Evolutionary conservation across 2,888 invertebrate species (phyloP).

Genomic region (Dolichomitus sp.): DNA sequence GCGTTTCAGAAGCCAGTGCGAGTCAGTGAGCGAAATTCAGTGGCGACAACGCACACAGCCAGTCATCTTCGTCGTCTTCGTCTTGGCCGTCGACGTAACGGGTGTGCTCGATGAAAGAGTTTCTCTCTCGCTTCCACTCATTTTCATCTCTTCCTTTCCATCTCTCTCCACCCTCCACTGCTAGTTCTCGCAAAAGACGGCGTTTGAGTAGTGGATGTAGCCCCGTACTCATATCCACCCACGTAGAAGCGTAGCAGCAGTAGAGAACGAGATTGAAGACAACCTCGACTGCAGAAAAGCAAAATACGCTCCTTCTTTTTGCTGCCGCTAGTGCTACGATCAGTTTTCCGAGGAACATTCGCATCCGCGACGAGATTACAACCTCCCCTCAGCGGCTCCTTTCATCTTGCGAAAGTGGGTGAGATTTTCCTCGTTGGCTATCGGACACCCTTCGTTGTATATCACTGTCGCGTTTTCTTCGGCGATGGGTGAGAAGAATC

Average conservation of each 20-base stretch:
- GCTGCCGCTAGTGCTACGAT: background rate
- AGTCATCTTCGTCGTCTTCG: constrained; percentile 31
- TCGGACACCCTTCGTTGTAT: constrained; percentile 1
- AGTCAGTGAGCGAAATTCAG: constrained; percentile 16
- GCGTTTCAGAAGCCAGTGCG: constrained; percentile 48
- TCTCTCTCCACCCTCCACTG: constrained; percentile 1
- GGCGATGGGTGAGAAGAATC: constrained; percentile 33
- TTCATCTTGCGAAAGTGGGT: constrained; percentile 45
- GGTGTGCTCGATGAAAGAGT: constrained; percentile 58
- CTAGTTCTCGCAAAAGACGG: constrained; percentile 20
- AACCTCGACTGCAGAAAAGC: constrained; percentile 31
- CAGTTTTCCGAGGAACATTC: constrained; percentile 19
- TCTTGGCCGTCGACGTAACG: constrained; percentile 51
- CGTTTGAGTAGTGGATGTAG: constrained; percentile 36
- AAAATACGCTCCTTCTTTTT: constrained; percentile 28
- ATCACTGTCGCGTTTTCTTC: background rate
- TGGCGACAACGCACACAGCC: constrained; percentile 45
- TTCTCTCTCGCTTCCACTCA: constrained; percentile 18
- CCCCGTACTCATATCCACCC: constrained; percentile 24
- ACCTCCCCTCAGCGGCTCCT: constrained; percentile 25
- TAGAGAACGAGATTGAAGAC: constrained; percentile 57
- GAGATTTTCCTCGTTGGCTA: constrained; percentile 37
- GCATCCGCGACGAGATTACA: constrained; percentile 20
- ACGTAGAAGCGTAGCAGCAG: constrained; percentile 5
- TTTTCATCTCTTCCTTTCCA: constrained; percentile 29